Evolutionary conservation across 2,797 vertebrate genomes (phyloP).

Genomic region (Apodemus agrarius): DNA sequence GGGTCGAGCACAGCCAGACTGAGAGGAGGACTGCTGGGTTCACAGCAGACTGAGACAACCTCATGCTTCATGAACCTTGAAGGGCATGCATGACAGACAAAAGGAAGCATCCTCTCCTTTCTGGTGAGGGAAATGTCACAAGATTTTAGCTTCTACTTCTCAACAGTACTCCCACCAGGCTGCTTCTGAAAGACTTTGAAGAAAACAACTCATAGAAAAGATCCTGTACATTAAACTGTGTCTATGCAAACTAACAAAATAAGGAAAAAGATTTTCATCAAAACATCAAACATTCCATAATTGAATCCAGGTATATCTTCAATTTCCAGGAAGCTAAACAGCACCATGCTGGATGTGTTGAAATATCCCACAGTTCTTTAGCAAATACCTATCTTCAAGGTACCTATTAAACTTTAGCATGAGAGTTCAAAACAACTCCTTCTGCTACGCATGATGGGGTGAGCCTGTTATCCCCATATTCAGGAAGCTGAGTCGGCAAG

Average conservation of each 20-base stretch:
- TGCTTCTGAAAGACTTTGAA: slow-evolving; percentile 44
- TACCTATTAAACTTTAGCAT: slow-evolving; percentile 25
- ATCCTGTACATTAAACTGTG: background rate
- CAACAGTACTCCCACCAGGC: background rate
- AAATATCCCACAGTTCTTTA: background rate
- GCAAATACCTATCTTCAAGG: slow-evolving; percentile 16
- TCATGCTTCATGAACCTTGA: slow-evolving; percentile 46
- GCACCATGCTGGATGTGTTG: background rate
- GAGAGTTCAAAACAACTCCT: background rate
- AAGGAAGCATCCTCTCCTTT: slow-evolving; percentile 1
- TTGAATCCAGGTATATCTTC: slow-evolving; percentile 15
- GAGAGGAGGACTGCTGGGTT: background rate
- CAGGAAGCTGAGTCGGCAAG: background rate
- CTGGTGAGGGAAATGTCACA: background rate
- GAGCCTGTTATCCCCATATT: too few relatives aligned
- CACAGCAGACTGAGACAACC: slow-evolving; percentile 20
- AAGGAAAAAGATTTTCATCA: slow-evolving; percentile 17
- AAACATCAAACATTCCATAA: slow-evolving; percentile 31
- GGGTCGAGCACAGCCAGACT: background rate
- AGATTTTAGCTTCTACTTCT: background rate
- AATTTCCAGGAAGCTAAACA: slow-evolving; percentile 19
- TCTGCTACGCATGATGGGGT: background rate
- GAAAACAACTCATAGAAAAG: slow-evolving; percentile 46
- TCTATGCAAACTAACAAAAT: slow-evolving; percentile 24
- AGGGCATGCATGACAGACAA: background rate